Evolutionary conservation across 1,140 invertebrate species (phyloP).

Genomic region (Anagrus nilaparvatae): DNA sequence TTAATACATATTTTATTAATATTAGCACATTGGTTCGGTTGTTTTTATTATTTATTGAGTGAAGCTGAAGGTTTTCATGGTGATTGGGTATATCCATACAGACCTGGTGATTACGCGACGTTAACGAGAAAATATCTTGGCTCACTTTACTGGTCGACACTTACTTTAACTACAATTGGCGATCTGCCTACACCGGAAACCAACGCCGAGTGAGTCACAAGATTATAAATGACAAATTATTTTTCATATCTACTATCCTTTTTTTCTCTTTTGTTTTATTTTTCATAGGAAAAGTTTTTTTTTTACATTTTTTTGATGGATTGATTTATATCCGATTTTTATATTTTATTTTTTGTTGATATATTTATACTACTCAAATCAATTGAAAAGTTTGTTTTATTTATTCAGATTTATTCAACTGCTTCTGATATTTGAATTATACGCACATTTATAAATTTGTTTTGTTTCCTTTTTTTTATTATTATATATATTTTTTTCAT

Average conservation of each 20-base stretch:
- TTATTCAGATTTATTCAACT: background rate
- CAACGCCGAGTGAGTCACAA: constrained; percentile 83
- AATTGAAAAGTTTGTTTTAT: too few relatives aligned
- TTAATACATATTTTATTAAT: constrained; percentile 90
- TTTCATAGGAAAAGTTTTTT: too few relatives aligned
- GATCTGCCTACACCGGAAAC: constrained; percentile 90
- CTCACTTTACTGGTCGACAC: constrained; percentile 91
- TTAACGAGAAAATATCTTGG: constrained; percentile 86
- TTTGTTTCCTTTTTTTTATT: too few relatives aligned
- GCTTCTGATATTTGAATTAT: constrained; percentile 7
- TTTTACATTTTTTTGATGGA: too few relatives aligned
- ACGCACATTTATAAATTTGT: too few relatives aligned
- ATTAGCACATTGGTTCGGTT: constrained; percentile 94
- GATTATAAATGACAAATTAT: background rate
- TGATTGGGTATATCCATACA: constrained; percentile 86
- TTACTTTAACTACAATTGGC: constrained; percentile 93
- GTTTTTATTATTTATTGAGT: constrained; percentile 91
- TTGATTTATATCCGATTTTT: too few relatives aligned
- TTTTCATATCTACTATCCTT: constrained; percentile 12
- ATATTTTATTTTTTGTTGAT: too few relatives aligned
- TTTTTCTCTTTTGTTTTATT: constrained; percentile 9
- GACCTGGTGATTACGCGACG: constrained; percentile 73
- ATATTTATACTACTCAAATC: too few relatives aligned
- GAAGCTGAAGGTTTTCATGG: constrained; percentile 84
- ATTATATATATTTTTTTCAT: too few relatives aligned